Evolutionary conservation across 2,888 invertebrate genomes (phyloP), one percentile per base, ranked within the genome.

Genomic region (Plagiodera versicolora): DNA sequence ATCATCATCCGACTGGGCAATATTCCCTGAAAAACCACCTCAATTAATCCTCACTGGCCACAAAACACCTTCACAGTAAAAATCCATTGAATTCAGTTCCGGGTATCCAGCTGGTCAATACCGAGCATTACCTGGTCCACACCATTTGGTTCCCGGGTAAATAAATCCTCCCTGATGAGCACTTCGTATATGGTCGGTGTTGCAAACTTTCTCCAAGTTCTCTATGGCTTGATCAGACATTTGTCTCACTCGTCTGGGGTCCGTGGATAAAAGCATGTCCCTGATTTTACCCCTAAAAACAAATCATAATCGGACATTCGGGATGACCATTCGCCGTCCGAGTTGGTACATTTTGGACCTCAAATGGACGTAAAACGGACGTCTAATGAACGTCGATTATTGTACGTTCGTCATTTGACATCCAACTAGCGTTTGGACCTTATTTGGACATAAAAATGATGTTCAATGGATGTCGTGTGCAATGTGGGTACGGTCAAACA

Each of bases 71-170:
- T 5, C 16, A 45, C 17, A 17, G 19, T 17, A 48, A 3, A 32
- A 10, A 14, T 44, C 5, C n/a, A 44, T 3, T 16, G 24, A 6
- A 6, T 24, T 35, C 9, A 48, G 8, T 1, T 2, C 6, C 19
- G 17, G 14, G 16, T 2, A 11, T 4, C 18, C 11, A 9, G 46
- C 5, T 1, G 20, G n/a, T 4, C 39, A 8, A 39, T 14, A 8
- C 3, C 9, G 39, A 4, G 39, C 5, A 10, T 72, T 71, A 82
- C 84, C 91, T 51, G 88, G 87, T 0, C 91, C 91, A 75, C 91
- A 91, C 90, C 91, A 91, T 74, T 90, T 89, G 0, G 91, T 91
- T 1, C 90, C 91, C 56, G 87, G 86, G 73, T 84, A 85, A 32
- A 84, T 84, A 70, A 85, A 85, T n/a, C 84, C 84, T 2, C 78